Evolutionary conservation across 2,888 invertebrate genomes (phyloP).

Genomic region (Chironomus riparius): DNA sequence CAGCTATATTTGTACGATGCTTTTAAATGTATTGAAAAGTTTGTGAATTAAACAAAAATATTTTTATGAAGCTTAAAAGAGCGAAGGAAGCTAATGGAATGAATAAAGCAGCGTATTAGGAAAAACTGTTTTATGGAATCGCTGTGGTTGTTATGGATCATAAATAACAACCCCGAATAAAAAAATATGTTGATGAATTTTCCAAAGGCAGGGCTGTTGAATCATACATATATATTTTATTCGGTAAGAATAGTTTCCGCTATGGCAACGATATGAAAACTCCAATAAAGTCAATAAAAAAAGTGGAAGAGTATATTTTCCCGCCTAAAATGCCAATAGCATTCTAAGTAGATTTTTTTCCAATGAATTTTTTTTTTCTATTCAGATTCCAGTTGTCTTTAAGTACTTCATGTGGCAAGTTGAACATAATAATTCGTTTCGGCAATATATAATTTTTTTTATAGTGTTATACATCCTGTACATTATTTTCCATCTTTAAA

Average conservation of each 20-base stretch:
- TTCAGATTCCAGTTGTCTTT: constrained; percentile 19
- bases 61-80: too few species aligned
- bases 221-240: neutral
- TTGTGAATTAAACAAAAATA: too few species aligned
- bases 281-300: neutral
- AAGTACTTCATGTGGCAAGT: constrained; percentile 17
- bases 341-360: neutral
- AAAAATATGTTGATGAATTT: neutral
- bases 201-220: neutral
- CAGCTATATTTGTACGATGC: too few species aligned
- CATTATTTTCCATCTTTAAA: neutral
- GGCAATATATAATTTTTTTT: neutral
- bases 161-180: neutral
- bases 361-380: neutral
- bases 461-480: neutral
- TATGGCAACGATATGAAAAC: neutral
- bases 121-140: too few species aligned
- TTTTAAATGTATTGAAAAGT: too few species aligned
- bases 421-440: neutral
- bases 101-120: too few species aligned
- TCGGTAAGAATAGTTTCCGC: neutral
- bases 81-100: too few species aligned
- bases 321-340: neutral
- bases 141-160: neutral
- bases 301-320: neutral